Percentiles rank a stretch among this genome's conserved stretches.
These are phyloP conservation scores for Sylvia atricapilla DNA, from an alignment of 2,113 vertebrate species.

Conservation along the genomic window DNA sequence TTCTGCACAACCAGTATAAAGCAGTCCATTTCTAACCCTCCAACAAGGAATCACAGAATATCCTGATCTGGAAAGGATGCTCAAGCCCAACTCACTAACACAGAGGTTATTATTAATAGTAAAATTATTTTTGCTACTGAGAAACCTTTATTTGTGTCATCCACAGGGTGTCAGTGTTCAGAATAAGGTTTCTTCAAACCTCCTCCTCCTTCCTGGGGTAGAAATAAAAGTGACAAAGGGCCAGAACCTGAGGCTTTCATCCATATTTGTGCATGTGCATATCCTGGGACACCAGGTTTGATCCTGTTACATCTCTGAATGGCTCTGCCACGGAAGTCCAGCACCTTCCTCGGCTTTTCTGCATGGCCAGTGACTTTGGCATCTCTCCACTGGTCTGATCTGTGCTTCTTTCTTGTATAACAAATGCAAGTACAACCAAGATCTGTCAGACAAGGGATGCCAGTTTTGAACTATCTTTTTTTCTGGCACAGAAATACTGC, in stretches of 20 bases:
- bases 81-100: background rate
- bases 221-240: background rate
- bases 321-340: background rate
- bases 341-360: background rate
- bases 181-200: background rate
- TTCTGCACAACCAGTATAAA: background rate
- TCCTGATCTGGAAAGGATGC: background rate
- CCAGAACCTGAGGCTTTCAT: background rate
- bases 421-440: background rate
- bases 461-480: background rate
- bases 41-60: background rate
- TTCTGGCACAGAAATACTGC: background rate
- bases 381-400: background rate
- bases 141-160: background rate
- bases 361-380: background rate
- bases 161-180: background rate
- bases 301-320: background rate
- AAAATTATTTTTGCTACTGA: background rate
- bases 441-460: background rate
- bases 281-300: background rate
- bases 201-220: background rate
- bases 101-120: background rate
- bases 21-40: background rate
- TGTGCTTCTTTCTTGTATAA: background rate
- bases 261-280: background rate